Base-by-base conservation (phyloP, 1,140 invertebrate species). In the Brachionus sp. region DNA sequence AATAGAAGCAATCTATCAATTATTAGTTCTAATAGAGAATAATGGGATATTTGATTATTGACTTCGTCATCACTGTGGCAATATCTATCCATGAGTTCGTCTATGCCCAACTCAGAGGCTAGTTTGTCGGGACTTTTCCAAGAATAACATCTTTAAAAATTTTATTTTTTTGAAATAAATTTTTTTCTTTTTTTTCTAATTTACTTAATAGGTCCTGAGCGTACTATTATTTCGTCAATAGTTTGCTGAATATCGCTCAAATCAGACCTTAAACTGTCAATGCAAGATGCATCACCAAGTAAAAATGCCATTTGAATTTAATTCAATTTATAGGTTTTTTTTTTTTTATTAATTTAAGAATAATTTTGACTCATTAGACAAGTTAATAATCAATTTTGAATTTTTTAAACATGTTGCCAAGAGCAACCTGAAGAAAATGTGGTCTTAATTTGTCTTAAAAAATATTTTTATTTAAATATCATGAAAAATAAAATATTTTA, bases 71-170 rank as follows among this genome's bases (percentile, higher is more conserved):
- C 57, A 12, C 80, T 57, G 19, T 68, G 66, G n/a, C 29, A 33
- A 19, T 82, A 82, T 37, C 57, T 35, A 0, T 82, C 57, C 3
- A 82, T 4, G 33, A 82, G 62, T 29, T 82, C 62, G 35, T 70
- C 35, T 6, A 82, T 70, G 5, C 66, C 33, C n/a, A 82, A 50
- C n/a, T 82, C 62, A 39, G 80, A 33, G 0, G 80, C 80, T 23
- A 82, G 19, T 37, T 82, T 82, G 50, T 82, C 80, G 3, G 80
- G 80, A 44, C 57, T 66, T 53, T 82, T 82, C 80, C 80, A 82
- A 25, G 80, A 82, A 44, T 82, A 66, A 35, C 80, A 82, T 82
- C 80, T 82, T 46, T 68, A n/a, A 53, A 10, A 46, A 57, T 13
- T 35, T 53, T 50, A 23, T 53, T 19, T 0, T 9, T 4, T n/a